Conservation (phyloP, 2,888 invertebrate species). For the Sphaeridia pumilis region DNA sequence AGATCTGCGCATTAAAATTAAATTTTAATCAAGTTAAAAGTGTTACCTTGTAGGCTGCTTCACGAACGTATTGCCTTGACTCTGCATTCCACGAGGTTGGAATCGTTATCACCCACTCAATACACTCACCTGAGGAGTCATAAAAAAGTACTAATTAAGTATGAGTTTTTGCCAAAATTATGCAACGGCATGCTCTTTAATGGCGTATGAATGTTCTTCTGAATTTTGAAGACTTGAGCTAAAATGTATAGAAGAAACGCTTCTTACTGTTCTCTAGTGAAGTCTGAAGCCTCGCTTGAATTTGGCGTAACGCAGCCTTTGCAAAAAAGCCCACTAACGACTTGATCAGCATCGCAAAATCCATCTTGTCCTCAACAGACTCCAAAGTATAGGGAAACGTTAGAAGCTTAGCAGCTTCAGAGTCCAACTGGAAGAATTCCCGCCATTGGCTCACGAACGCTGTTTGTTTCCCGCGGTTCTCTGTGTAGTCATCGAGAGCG, state of each 20-base stretch:
- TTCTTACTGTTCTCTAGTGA: slow-evolving; percentile 10
- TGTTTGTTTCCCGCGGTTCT: slow-evolving; percentile 3
- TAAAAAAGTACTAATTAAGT: slow-evolving; percentile 3
- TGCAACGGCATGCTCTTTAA: not conserved
- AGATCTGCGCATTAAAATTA: too few relatives aligned
- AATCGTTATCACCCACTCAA: slow-evolving; percentile 10
- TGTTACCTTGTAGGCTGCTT: slow-evolving; percentile 35
- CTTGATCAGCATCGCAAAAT: slow-evolving; percentile 5
- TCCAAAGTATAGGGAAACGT: slow-evolving; percentile 30
- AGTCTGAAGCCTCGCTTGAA: slow-evolving; percentile 3
- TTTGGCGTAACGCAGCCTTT: slow-evolving; percentile 6
- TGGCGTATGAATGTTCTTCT: not conserved
- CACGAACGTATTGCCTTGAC: slow-evolving; percentile 32
- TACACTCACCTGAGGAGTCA: slow-evolving; percentile 8
- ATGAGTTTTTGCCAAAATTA: not conserved
- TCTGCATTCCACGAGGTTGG: slow-evolving; percentile 9
- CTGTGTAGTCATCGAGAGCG: slow-evolving; percentile 28
- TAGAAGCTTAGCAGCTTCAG: slow-evolving; percentile 6
- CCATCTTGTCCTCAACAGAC: slow-evolving; percentile 15
- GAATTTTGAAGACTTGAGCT: not conserved
- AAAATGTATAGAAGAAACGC: not conserved
- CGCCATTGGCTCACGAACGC: slow-evolving; percentile 28
- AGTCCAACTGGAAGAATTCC: slow-evolving; percentile 25
- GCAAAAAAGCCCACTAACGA: slow-evolving; percentile 11
- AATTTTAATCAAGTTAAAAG: too few relatives aligned